Base-by-base conservation (phyloP, 2,113 vertebrate genomes). In the Planiliza haematocheilus region DNA sequence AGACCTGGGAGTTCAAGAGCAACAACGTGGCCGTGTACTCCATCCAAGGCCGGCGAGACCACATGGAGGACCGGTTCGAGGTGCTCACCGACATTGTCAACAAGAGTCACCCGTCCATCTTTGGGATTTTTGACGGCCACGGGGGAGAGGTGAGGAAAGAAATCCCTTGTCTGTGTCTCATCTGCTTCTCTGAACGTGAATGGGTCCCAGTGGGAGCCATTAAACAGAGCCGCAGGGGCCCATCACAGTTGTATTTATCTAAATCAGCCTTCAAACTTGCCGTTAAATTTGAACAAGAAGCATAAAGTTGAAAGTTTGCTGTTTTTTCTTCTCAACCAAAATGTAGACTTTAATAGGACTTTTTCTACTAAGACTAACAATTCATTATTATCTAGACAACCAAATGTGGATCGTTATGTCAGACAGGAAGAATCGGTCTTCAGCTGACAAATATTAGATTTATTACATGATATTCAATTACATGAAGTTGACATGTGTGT, bases 51-150 rank as follows among this genome's bases (percentile, higher is more conserved):
- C 95, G 97, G 72, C 89, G 98, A 60, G 97, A 98, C 68, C 97
- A 99, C 94, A 99, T 99, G 98, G 97, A 99, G 90, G 98, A 99
- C 93, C 90, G 98, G 77, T 99, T 97, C 76, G 92, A 97, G 83
- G 95, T 99, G 46, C 95, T 98, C 56, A 94, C 95, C 0, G 98
- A 98, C 91, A 71, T 95, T 59, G 93, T 95, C 87, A 98, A 99
- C 96, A 96, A 95, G 94, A 97, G 93, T 59, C 98, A 98, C 77
- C 97, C 97, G 2, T 96, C 96, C 77, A 98, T 99, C 89, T 99
- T 98, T 85, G 97, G 97, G 66, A 94, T 99, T 87, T 99, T 98
- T 89, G 98, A 99, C 80, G 98, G 98, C 37, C 97, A 99, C 13
- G 98, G 98, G 39, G 98, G 98, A 91, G 96, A 99, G 95, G 98